Conservation (phyloP, 2,888 invertebrate species). For the Syritta pipiens region DNA sequence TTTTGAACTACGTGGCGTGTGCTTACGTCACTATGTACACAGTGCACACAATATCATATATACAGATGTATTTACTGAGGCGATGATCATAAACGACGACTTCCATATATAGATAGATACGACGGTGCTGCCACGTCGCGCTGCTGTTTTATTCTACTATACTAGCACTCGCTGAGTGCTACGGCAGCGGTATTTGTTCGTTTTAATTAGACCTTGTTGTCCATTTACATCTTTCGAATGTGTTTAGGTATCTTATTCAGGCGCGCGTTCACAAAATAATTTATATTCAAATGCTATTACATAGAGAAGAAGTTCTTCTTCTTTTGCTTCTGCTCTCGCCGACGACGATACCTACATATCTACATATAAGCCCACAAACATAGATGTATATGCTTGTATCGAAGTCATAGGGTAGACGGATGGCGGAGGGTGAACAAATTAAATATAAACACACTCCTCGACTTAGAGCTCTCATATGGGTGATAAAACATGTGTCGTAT, state of each 20-base stretch:
- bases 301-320: conserved; percentile 54
- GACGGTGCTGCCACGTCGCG: conserved; percentile 19
- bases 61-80: conserved; percentile 30
- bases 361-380: neutral
- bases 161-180: conserved; percentile 39
- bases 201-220: conserved; percentile 69
- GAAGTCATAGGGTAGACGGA: too few species aligned
- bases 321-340: conserved; percentile 12
- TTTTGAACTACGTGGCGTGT: conserved; percentile 61
- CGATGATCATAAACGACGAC: conserved; percentile 57
- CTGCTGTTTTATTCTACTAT: conserved; percentile 57
- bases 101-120: conserved; percentile 61
- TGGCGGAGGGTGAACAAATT: conserved; percentile 11
- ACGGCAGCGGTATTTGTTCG: conserved; percentile 64
- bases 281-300: conserved; percentile 64
- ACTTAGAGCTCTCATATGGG: conserved; percentile 30
- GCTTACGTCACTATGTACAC: conserved; percentile 61
- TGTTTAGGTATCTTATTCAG: conserved; percentile 63
- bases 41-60: conserved; percentile 1
- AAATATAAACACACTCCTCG: conserved; percentile 31
- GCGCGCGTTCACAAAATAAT: conserved; percentile 49
- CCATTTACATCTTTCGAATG: conserved; percentile 66
- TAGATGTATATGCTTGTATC: neutral
- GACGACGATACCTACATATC: conserved; percentile 6
- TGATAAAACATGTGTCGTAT: conserved; percentile 56